These are phyloP conservation scores for Andinoacara biseriatus DNA, from an alignment of 2,113 vertebrate genomes.

Conservation along the genomic window DNA sequence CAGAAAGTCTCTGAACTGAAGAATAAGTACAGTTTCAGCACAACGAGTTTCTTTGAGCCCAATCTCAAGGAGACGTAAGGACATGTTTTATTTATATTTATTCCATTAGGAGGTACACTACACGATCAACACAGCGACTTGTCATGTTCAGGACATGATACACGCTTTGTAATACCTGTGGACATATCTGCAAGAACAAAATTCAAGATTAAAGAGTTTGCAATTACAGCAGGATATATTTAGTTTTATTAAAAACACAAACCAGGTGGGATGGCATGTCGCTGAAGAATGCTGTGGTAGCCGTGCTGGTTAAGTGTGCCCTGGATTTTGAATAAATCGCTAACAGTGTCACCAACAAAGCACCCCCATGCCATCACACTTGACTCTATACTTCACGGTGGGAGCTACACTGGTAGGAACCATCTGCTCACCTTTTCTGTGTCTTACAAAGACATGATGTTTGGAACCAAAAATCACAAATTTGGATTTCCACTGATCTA, in stretches of 20 bases:
- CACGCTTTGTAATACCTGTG: neutral
- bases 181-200: neutral
- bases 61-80: neutral
- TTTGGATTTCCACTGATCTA: no score
- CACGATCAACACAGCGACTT: neutral
- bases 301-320: no score
- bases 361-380: no score
- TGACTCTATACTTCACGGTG: no score
- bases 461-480: no score
- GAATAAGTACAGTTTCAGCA: neutral
- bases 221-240: neutral
- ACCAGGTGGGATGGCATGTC: no score
- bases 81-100: neutral
- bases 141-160: neutral
- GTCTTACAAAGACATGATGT: no score
- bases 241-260: neutral
- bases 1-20: neutral
- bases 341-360: no score
- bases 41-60: fast-evolving
- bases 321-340: no score
- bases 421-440: no score
- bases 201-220: neutral
- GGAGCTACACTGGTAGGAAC: no score
- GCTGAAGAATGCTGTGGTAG: no score
- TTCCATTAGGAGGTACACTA: neutral